These are phyloP conservation scores for Psilopsiagon aymara DNA, from an alignment of 2,113 vertebrate species.

Conservation along the genomic window DNA sequence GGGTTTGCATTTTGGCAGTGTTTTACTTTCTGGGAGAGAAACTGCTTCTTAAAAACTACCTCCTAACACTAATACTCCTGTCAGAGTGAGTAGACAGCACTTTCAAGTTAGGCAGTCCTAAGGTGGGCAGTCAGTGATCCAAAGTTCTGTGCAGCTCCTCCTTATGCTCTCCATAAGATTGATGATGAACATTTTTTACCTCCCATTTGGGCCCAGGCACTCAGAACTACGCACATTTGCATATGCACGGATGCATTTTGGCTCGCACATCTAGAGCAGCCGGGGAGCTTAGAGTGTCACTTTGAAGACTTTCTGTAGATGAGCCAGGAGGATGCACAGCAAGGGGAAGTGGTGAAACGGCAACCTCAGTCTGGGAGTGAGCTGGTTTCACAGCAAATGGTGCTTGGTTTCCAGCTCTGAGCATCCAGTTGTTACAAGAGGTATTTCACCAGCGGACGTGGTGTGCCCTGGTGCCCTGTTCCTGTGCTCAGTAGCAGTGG, in stretches of 20 bases:
- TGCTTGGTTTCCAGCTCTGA: neutral
- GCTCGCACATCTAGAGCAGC: neutral
- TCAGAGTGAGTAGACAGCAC: neutral
- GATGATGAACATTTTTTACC: neutral
- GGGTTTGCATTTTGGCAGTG: neutral
- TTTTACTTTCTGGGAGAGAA: neutral
- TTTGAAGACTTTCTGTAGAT: neutral
- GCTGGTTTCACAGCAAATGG: neutral
- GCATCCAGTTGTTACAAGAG: neutral
- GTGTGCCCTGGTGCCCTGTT: accelerated
- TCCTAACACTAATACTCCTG: neutral
- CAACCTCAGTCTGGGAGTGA: neutral
- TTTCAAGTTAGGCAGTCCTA: neutral
- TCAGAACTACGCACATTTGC: neutral
- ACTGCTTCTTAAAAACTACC: neutral
- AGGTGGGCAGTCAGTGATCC: neutral
- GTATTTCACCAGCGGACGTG: neutral
- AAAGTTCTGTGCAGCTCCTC: neutral
- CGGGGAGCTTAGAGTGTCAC: neutral
- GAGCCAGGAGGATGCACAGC: neutral
- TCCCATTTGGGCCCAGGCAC: neutral
- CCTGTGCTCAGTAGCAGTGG: neutral
- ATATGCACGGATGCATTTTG: neutral
- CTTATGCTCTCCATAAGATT: neutral
- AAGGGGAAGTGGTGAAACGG: neutral